Evolutionary conservation across 2,888 invertebrate genomes (phyloP).

Genomic region (Leptinotarsa haldemani): DNA sequence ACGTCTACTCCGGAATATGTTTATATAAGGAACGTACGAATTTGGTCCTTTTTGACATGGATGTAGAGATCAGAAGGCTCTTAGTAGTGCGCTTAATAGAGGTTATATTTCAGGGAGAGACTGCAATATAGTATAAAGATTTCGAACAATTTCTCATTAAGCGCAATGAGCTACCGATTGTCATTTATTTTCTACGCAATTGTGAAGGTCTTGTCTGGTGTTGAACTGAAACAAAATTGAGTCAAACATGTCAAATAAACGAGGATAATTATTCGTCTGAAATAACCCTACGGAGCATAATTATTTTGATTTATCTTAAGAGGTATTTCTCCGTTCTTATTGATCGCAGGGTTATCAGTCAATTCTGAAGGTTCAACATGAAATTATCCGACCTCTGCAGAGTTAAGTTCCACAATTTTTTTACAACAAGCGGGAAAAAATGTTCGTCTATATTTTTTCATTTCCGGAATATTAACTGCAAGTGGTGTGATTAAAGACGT

Average conservation of each 20-base stretch:
- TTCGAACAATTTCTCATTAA: slow-evolving; percentile 66
- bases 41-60: slow-evolving; percentile 42
- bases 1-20: slow-evolving; percentile 64
- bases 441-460: not conserved
- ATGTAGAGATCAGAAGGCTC: slow-evolving; percentile 35
- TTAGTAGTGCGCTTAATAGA: slow-evolving; percentile 48
- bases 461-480: not conserved
- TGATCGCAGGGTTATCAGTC: not conserved
- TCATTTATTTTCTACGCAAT: slow-evolving; percentile 65
- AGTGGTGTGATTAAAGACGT: too few species aligned
- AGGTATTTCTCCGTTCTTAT: not conserved
- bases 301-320: slow-evolving; percentile 52
- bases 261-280: slow-evolving; percentile 59
- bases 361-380: not conserved
- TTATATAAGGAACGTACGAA: slow-evolving; percentile 59
- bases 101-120: slow-evolving; percentile 48
- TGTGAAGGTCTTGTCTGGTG: slow-evolving; percentile 62
- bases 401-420: too few species aligned
- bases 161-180: slow-evolving; percentile 65
- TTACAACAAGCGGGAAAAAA: too few species aligned
- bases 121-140: slow-evolving; percentile 61
- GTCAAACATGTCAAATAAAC: slow-evolving; percentile 63
- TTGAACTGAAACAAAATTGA: slow-evolving; percentile 53
- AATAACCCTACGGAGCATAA: slow-evolving; percentile 41
- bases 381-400: too few species aligned